Percentiles rank a stretch among this genome's conserved stretches.
Evolutionary conservation across 2,888 invertebrate species (phyloP).

Genomic region (Abrostola tripartita): DNA sequence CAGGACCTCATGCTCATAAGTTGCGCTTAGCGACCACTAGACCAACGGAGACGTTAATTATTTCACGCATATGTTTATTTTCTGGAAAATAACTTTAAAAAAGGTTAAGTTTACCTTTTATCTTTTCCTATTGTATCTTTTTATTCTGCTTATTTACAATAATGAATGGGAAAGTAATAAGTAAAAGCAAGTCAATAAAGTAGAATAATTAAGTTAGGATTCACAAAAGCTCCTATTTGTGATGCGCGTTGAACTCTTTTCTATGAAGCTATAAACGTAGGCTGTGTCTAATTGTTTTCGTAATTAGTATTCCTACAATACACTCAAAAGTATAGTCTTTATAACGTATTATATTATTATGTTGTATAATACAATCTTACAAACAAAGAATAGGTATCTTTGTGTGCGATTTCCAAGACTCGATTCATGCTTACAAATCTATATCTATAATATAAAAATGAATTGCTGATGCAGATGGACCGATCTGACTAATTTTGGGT

Average conservation of each 20-base stretch:
- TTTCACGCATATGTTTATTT: too few species aligned
- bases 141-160: neutral
- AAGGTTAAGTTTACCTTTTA: too few species aligned
- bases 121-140: neutral
- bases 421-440: too few species aligned
- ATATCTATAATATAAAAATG: too few species aligned
- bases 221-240: neutral
- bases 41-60: too few species aligned
- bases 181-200: neutral
- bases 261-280: constrained; percentile 22
- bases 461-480: too few species aligned
- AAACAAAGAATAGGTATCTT: neutral
- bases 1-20: too few species aligned
- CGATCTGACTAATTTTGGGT: too few species aligned
- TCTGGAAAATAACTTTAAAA: too few species aligned
- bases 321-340: neutral
- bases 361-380: neutral
- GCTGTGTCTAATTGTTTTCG: constrained; percentile 3
- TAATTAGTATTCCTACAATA: constrained; percentile 9
- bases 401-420: neutral
- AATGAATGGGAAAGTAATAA: neutral
- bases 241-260: constrained; percentile 43
- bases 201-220: neutral
- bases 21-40: too few species aligned
- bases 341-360: too few species aligned